A percentile compares a stretch with the other conserved stretches of the same genome.
Conservation (phyloP, 1,140 invertebrate species). For the Bombus consobrinus region DNA sequence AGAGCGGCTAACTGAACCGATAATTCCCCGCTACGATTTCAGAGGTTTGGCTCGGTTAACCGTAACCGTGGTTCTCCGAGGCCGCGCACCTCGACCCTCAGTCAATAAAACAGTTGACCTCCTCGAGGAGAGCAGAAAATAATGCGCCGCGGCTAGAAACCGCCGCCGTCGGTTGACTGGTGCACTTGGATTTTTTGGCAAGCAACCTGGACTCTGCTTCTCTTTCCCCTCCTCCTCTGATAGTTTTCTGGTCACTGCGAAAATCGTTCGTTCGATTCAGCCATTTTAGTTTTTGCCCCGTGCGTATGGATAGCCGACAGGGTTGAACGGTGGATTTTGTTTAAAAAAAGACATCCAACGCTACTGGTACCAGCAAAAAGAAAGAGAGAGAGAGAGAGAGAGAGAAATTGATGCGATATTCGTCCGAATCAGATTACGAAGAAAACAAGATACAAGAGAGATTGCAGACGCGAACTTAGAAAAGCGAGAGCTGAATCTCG, state of each 20-base stretch:
- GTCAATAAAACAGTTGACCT: slow-evolving; percentile 75
- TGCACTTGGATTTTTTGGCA: slow-evolving; percentile 58
- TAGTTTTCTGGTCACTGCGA: background rate
- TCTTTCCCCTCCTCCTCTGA: slow-evolving; percentile 5
- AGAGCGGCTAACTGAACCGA: slow-evolving; percentile 63
- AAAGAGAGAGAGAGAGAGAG: background rate
- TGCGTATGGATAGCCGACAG: background rate
- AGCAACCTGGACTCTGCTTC: background rate
- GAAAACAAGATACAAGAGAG: no score
- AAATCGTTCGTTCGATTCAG: slow-evolving; percentile 16
- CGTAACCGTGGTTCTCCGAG: slow-evolving; percentile 74
- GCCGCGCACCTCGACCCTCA: slow-evolving; percentile 70
- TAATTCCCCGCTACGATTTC: slow-evolving; percentile 74
- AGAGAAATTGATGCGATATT: no score
- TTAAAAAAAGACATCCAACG: background rate
- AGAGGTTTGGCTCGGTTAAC: slow-evolving; percentile 76
- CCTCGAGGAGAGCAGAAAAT: slow-evolving; percentile 63
- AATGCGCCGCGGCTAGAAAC: slow-evolving; percentile 49
- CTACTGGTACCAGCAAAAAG: no score
- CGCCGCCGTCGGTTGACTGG: slow-evolving; percentile 20
- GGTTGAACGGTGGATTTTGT: background rate
- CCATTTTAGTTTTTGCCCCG: background rate
- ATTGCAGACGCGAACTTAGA: background rate
- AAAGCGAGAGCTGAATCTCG: no score
- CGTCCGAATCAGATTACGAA: no score